A percentile compares a stretch with the other conserved stretches of the same genome.
Evolutionary conservation across 2,113 vertebrate species (phyloP).

Genomic region (Garra rufa): DNA sequence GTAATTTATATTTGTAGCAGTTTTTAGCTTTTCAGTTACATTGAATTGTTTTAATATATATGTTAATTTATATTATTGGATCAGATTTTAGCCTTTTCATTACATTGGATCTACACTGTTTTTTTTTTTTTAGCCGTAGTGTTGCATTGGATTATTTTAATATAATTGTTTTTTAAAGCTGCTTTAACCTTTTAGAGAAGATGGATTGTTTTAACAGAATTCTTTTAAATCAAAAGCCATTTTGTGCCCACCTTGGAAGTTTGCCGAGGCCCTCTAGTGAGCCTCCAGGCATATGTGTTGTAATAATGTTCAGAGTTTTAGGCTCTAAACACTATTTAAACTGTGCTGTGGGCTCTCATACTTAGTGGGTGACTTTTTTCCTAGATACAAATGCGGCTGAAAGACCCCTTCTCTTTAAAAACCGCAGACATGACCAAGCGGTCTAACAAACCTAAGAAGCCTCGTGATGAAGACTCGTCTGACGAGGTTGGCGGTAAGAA

Average conservation of each 20-base stretch:
- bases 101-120: neutral
- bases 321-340: neutral
- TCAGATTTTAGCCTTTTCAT: neutral
- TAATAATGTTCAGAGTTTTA: neutral
- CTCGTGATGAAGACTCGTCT: constrained; percentile 94
- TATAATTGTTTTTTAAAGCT: no score
- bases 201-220: neutral
- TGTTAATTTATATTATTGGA: no score
- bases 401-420: constrained; percentile 87
- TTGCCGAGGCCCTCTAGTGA: neutral
- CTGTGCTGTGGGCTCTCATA: neutral
- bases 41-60: neutral
- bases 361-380: constrained; percentile 50
- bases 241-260: neutral
- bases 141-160: neutral
- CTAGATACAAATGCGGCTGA: constrained; percentile 94
- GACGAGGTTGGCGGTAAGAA: constrained; percentile 91
- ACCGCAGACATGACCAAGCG: constrained; percentile 88
- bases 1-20: neutral
- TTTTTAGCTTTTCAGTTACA: neutral
- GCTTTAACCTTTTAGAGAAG: neutral
- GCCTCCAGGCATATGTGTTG: neutral
- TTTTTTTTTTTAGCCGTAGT: neutral
- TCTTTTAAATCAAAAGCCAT: neutral
- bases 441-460: constrained; percentile 85